Conservation (phyloP, 2,113 vertebrate species). For the Benitochromis conjunctus region DNA sequence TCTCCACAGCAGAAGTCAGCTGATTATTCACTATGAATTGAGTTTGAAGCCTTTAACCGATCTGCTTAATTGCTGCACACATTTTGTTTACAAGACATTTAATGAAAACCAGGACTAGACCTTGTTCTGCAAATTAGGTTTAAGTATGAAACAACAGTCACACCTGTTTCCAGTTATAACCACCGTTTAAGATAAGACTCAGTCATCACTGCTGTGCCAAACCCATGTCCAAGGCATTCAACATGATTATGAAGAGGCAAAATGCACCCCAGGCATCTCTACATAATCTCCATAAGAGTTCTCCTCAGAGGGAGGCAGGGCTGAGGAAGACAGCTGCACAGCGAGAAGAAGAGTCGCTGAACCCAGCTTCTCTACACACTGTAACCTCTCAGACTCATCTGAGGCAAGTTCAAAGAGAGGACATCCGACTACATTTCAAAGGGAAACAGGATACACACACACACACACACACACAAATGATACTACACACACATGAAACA, state of each 20-base stretch:
- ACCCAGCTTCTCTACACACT: background rate
- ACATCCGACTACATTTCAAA: constrained; percentile 54
- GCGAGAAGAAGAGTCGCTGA: constrained; percentile 6
- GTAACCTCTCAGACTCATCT: constrained; percentile 26
- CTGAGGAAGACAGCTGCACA: constrained; percentile 42
- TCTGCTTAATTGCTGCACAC: background rate
- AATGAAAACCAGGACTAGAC: background rate
- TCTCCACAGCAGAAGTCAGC: background rate
- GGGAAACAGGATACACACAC: constrained; percentile 38
- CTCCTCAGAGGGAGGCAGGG: background rate
- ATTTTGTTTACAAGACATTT: background rate
- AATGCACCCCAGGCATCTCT: constrained; percentile 17
- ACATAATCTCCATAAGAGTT: constrained; percentile 34
- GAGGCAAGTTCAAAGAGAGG: constrained; percentile 55
- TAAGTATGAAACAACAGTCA: background rate
- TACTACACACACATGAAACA: background rate
- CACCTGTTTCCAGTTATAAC: background rate
- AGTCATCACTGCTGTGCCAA: background rate
- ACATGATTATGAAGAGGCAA: background rate
- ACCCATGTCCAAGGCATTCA: constrained; percentile 2
- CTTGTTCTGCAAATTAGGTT: background rate
- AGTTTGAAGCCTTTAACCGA: background rate
- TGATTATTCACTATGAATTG: background rate
- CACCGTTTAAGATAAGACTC: background rate
- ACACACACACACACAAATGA: background rate